phyloP scores from a whole-genome alignment of 1,140 invertebrate genomes.

The Zaprionus gabonicus region DNA sequence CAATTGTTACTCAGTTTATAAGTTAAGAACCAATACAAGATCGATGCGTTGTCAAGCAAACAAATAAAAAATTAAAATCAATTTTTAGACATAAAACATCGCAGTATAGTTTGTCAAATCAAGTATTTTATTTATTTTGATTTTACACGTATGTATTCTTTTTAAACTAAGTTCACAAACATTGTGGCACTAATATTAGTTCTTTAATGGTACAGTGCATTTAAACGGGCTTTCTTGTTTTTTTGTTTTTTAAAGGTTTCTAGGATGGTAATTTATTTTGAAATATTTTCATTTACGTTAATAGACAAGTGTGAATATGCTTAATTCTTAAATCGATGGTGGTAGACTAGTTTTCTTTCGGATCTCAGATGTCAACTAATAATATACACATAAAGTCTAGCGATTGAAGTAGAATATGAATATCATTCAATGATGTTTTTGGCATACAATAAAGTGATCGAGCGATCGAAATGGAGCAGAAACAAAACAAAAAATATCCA shows the following conservation, averaged over 20 bases:
- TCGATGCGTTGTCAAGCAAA: no score
- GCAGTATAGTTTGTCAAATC: conserved; percentile 26
- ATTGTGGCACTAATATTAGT: conserved; percentile 72
- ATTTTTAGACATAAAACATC: no score
- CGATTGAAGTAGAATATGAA: conserved; percentile 36
- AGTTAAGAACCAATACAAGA: no score
- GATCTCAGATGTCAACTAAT: conserved; percentile 55
- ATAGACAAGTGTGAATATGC: conserved; percentile 48
- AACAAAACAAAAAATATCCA: conserved; percentile 41
- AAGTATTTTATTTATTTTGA: conserved; percentile 60
- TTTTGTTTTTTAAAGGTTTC: background rate
- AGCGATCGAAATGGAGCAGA: conserved; percentile 44
- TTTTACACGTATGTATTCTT: conserved; percentile 34
- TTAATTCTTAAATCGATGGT: conserved; percentile 55
- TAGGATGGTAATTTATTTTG: conserved; percentile 31
- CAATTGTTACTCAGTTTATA: no score
- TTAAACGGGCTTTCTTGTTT: conserved; percentile 40
- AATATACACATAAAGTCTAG: conserved; percentile 66
- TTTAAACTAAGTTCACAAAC: conserved; percentile 72
- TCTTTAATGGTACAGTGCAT: conserved; percentile 63
- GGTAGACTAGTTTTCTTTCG: conserved; percentile 61
- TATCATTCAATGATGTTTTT: conserved; percentile 54
- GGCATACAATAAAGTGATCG: conserved; percentile 55
- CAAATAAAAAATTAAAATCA: no score
- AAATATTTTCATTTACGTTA: conserved; percentile 39